Base-by-base conservation (phyloP, 2,888 invertebrate genomes). In the Stenoptilia bipunctidactyla region DNA sequence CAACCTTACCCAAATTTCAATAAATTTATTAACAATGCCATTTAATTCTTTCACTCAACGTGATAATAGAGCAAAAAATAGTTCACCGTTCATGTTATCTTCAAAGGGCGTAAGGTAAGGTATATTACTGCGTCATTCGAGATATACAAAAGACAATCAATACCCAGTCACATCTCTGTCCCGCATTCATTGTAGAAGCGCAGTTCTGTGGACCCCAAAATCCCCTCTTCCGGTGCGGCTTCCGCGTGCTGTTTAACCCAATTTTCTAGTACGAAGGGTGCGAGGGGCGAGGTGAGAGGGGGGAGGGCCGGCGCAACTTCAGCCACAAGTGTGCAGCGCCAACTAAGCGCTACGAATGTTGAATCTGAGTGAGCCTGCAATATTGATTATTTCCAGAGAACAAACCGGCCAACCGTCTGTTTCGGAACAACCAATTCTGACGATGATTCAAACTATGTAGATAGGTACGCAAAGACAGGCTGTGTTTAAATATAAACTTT, bases 171-270 rank as follows among this genome's bases (percentile, higher is more conserved):
- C 75, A 75, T 75, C 76, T 72, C 76, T 65, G 73, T 75, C 70
- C 72, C 76, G 73, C 69, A 72, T 71, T 77, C 69, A 74, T 67
- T 70, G 74, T 75, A 58, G 69, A 76, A 75, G 69, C 75, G 72
- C 71, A 76, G 64, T 73, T 66, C 63, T 69, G 65, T 61, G 68
- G 70, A 66, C 65, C 71, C 75, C 69, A 60, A 77, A 75, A 70
- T 72, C 74, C 76, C 76, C 74, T 71, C 72, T 74, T 75, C 75
- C 75, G 74, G 66, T 68, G 65, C 67, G 70, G 65, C 62, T 67
- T 70, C 70, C 68, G 77, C 73, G 71, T 76, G 69, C 73, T 80
- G 68, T 80, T 77, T 80, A 79, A 82, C 82, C 82, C 77, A 80
- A 79, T 80, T 80, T 79, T 75, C 76, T 75, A 72, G 76, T 66